These are phyloP conservation scores for Grapholita molesta DNA, from an alignment of 1,140 invertebrate species.

Conservation along the genomic window DNA sequence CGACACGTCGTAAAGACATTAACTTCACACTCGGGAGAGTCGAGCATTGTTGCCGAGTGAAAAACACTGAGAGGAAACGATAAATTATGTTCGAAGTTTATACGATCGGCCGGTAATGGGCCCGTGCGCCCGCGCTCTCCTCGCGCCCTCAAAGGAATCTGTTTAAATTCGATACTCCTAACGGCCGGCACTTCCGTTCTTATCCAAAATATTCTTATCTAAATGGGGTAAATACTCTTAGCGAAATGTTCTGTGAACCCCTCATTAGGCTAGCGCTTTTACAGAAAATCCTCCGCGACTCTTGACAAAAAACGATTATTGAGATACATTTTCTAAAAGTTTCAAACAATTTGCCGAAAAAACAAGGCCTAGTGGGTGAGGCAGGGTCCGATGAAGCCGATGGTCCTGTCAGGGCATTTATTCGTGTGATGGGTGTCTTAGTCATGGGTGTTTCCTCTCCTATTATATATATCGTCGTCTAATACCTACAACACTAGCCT, in stretches of 20 bases:
- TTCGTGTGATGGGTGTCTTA: too few species aligned
- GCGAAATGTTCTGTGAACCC: not conserved
- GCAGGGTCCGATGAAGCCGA: too few species aligned
- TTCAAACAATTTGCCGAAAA: too few species aligned
- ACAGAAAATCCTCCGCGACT: not conserved
- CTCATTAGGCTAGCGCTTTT: not conserved
- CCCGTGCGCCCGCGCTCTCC: conserved; percentile 37
- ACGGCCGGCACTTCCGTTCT: conserved; percentile 12
- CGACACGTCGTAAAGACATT: conserved; percentile 61
- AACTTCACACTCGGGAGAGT: conserved; percentile 42
- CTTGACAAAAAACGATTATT: too few species aligned
- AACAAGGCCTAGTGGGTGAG: too few species aligned
- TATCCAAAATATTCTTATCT: conserved; percentile 6
- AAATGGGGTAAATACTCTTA: not conserved
- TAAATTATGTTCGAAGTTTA: conserved; percentile 74
- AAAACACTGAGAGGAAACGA: conserved; percentile 70
- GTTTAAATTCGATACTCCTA: conserved; percentile 14
- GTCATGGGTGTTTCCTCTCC: too few species aligned
- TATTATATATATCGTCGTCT: too few species aligned
- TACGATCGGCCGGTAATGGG: conserved; percentile 62
- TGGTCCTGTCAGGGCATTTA: too few species aligned
- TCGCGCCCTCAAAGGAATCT: conserved; percentile 32
- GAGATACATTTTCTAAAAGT: too few species aligned
- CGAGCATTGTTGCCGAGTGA: conserved; percentile 61
- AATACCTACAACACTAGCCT: too few species aligned